Evolutionary conservation across 2,888 invertebrate genomes (phyloP).

Genomic region (Tyria jacobaeae): DNA sequence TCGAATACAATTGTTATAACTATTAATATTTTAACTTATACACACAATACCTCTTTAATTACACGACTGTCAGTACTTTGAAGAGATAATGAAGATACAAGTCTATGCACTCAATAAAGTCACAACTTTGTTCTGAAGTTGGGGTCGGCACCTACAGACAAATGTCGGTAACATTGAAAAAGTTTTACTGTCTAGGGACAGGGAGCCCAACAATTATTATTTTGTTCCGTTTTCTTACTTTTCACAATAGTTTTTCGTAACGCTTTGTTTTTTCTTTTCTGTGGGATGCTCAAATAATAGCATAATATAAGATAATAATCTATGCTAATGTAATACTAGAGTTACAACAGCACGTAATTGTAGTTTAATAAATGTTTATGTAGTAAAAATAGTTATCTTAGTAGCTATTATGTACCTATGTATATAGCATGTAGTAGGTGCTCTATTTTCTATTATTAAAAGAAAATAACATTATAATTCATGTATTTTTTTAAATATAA

Average conservation of each 20-base stretch:
- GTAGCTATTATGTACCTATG: no score
- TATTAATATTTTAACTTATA: background rate
- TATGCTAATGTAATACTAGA: background rate
- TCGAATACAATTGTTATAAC: background rate
- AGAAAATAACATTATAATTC: no score
- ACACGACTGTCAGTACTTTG: background rate
- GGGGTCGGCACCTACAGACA: constrained; percentile 7
- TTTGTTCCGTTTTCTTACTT: constrained; percentile 6
- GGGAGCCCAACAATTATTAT: constrained; percentile 17
- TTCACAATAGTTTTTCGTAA: background rate
- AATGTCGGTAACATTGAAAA: constrained; percentile 16
- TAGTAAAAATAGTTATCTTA: no score
- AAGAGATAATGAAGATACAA: constrained; percentile 47
- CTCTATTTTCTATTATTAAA: no score
- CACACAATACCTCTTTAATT: constrained; percentile 1
- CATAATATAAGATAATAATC: no score
- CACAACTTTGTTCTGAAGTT: constrained; percentile 52
- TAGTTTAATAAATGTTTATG: no score
- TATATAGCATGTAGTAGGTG: no score
- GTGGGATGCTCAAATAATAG: background rate
- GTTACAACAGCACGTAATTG: no score
- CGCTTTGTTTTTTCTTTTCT: background rate
- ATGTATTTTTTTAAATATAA: no score
- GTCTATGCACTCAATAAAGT: constrained; percentile 64
- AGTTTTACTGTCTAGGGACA: constrained; percentile 15